Conservation (phyloP, 2,888 invertebrate genomes). For the Nemoura dubitans region DNA sequence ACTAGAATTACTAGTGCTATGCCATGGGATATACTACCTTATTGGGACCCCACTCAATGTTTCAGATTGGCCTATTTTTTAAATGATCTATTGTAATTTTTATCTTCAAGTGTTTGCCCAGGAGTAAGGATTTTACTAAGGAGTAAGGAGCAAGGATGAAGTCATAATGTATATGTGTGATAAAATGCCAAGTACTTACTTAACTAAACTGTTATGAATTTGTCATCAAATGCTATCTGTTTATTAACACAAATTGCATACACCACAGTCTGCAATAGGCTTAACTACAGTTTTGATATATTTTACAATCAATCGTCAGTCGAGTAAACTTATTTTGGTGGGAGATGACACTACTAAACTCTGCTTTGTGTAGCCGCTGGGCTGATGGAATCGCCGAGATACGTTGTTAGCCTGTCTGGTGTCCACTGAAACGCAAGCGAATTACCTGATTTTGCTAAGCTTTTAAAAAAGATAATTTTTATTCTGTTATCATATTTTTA, state of each 20-base stretch:
- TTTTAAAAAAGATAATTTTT: background rate
- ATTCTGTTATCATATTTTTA: constrained; percentile 29
- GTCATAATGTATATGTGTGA: constrained; percentile 43
- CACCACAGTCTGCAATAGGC: background rate
- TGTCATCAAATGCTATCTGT: constrained; percentile 29
- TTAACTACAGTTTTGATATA: background rate
- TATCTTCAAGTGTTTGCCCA: constrained; percentile 14
- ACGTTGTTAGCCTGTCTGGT: background rate
- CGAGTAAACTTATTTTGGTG: background rate
- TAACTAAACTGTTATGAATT: constrained; percentile 30
- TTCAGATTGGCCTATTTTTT: constrained; percentile 28
- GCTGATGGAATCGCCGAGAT: background rate
- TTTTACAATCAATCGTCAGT: constrained; percentile 15
- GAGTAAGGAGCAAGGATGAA: constrained; percentile 10
- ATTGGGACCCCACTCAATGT: background rate
- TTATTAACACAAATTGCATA: constrained; percentile 32
- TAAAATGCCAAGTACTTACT: constrained; percentile 48
- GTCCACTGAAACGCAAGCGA: background rate
- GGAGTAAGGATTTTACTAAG: background rate
- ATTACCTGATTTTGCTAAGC: background rate
- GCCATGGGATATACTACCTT: background rate
- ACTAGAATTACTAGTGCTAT: constrained; percentile 2
- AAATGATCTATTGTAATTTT: constrained; percentile 20
- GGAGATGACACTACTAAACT: background rate
- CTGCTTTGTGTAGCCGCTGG: background rate